Conservation (phyloP, 2,113 vertebrate genomes). For the Mormoops blainvillei region DNA sequence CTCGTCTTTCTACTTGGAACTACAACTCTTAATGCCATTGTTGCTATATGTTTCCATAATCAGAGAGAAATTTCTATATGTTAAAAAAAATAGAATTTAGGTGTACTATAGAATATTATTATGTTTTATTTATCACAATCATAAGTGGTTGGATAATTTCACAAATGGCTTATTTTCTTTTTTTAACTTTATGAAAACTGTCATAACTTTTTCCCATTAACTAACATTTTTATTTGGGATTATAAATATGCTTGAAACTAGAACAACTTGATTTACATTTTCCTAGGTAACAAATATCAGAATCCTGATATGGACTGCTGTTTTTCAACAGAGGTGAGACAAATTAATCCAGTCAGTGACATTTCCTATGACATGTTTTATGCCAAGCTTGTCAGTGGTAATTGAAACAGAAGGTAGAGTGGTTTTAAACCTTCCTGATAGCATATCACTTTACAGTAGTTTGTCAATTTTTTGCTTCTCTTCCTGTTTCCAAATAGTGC, state of each 20-base stretch:
- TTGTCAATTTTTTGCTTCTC: constrained; percentile 39
- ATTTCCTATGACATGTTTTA: constrained; percentile 9
- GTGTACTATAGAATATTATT: background rate
- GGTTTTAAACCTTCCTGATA: constrained; percentile 51
- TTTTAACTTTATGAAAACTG: background rate
- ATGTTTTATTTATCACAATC: background rate
- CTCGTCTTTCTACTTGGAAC: background rate
- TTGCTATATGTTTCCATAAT: background rate
- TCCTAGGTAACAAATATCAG: background rate
- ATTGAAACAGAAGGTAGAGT: constrained; percentile 51
- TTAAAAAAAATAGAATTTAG: background rate
- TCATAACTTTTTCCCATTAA: background rate
- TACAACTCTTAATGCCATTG: background rate
- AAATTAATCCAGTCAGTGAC: constrained; percentile 13
- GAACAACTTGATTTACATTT: background rate
- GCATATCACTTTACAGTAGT: constrained; percentile 22
- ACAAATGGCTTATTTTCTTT: background rate
- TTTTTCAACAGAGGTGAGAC: constrained; percentile 23
- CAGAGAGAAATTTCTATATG: background rate
- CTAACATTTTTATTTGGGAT: background rate
- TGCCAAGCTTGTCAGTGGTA: constrained; percentile 19
- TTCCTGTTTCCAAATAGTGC: constrained; percentile 30
- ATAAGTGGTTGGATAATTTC: background rate
- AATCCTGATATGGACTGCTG: background rate
- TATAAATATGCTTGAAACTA: background rate